Evolutionary conservation across 2,797 vertebrate genomes (phyloP).

Genomic region (Philypnodon macrostomus): DNA sequence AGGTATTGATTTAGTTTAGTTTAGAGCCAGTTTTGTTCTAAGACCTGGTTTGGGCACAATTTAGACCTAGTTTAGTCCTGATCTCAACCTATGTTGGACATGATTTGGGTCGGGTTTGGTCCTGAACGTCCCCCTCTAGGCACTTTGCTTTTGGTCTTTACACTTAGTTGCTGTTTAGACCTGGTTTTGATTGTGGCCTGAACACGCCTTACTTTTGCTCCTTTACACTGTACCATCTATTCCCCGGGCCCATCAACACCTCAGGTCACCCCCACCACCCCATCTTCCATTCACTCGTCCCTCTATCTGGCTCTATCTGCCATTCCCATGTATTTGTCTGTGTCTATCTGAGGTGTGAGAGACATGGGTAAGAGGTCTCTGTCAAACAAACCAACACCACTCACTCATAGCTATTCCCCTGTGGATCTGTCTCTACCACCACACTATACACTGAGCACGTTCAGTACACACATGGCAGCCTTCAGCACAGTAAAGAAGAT

Average conservation of each 20-base stretch:
- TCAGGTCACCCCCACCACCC: slow-evolving; percentile 55
- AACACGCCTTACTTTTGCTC: too few species aligned
- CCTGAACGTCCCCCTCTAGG: slow-evolving; percentile 63
- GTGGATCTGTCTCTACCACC: slow-evolving; percentile 58
- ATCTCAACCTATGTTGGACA: too few species aligned
- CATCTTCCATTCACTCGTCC: slow-evolving; percentile 45
- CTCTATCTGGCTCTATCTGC: slow-evolving; percentile 67
- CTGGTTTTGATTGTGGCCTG: too few species aligned
- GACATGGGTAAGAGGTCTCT: slow-evolving; percentile 76
- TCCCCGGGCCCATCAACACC: slow-evolving; percentile 64
- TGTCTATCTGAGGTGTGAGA: slow-evolving; percentile 71
- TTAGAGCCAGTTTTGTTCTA: too few species aligned
- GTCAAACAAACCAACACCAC: slow-evolving; percentile 76
- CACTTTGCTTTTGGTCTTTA: slow-evolving; percentile 57
- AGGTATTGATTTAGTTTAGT: too few species aligned
- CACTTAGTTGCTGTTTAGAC: too few species aligned
- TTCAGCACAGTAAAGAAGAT: slow-evolving; percentile 44
- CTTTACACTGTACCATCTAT: slow-evolving; percentile 59
- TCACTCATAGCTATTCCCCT: slow-evolving; percentile 71
- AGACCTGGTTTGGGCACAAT: too few species aligned
- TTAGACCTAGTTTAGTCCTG: too few species aligned
- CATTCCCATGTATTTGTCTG: slow-evolving; percentile 67
- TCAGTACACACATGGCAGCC: slow-evolving; percentile 25
- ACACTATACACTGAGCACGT: slow-evolving; percentile 28
- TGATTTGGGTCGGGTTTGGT: too few species aligned